Conservation (phyloP, 2,113 vertebrate genomes). For the Corvus hawaiiensis region DNA sequence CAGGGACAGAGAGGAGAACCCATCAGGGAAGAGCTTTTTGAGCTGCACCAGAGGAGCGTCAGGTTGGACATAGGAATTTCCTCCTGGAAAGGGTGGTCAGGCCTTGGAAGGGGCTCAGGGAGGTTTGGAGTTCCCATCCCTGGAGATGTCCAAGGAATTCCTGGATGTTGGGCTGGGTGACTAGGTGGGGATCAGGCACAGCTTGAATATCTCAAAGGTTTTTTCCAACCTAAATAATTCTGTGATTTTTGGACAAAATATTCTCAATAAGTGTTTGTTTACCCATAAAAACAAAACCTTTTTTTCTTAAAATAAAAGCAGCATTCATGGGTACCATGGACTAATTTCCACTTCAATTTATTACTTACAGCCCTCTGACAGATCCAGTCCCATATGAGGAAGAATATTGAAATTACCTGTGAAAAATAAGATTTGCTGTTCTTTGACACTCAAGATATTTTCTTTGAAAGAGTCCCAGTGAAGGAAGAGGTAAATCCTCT, state of each 20-base stretch:
- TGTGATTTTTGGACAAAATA: neutral
- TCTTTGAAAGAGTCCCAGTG: neutral
- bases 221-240: neutral
- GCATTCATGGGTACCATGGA: rapidly evolving
- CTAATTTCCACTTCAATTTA: neutral
- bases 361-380: rapidly evolving
- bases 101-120: neutral
- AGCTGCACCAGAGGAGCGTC: too few relatives aligned
- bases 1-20: neutral
- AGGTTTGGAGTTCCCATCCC: neutral
- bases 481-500: neutral
- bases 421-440: neutral
- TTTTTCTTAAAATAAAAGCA: neutral
- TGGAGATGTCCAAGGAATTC: neutral
- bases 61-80: neutral
- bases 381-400: rapidly evolving
- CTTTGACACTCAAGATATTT: neutral
- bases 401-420: neutral
- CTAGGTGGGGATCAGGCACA: neutral
- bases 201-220: neutral
- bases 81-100: neutral
- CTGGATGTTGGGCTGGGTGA: neutral
- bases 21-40: neutral
- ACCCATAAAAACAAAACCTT: neutral
- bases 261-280: neutral